Evolutionary conservation across 2,797 vertebrate genomes (phyloP), one percentile per base, ranked within the genome.

Genomic region (Remorina albescens): DNA sequence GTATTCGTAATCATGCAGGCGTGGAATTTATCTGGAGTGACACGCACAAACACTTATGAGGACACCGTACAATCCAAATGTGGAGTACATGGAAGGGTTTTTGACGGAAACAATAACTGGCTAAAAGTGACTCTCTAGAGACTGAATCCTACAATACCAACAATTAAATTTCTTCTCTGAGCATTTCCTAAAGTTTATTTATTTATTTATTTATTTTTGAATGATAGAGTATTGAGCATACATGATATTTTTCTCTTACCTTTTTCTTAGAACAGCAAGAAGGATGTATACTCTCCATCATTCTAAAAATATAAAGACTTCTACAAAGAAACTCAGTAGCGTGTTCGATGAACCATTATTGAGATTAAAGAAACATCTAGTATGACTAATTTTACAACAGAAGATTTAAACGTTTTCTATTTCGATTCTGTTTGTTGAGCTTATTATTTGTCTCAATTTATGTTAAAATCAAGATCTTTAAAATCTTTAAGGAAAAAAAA

Each of bases 21-120:
- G 51, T 13, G 1, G 39, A 46, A 65, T 57, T 49, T 8, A 74
- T 71, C 7, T 37, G 46, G 54, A 61, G 28, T 37, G 67, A 36
- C 37, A 16, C 15, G 2, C 32, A 50, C 55, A 65, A 58, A 64
- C 65, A 44, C 32, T 46, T 41, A 78, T 62, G 32, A 66, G 36
- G 50, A 70, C 56, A 19, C 30, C 32, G 28, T 36, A 36, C 12
- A 61, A 72, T 61, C 34, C 34, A 50, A 25, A 61, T 64, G 39
- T 23, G 53, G 23, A 23, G 25, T 19, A 68, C 47, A 58, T 23
- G 26, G n/a, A 46, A 42, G n/a, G 44, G 53, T 61, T 46, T 44
- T 25, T 67, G 60, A 66, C 57, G 15, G 41, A 59, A 62, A 73
- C 34, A 49, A 57, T 34, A 70, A 49, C 53, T 58, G 47, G 51